Evolutionary conservation across 2,113 vertebrate genomes (phyloP).

Genomic region (Podarcis cretensis): DNA sequence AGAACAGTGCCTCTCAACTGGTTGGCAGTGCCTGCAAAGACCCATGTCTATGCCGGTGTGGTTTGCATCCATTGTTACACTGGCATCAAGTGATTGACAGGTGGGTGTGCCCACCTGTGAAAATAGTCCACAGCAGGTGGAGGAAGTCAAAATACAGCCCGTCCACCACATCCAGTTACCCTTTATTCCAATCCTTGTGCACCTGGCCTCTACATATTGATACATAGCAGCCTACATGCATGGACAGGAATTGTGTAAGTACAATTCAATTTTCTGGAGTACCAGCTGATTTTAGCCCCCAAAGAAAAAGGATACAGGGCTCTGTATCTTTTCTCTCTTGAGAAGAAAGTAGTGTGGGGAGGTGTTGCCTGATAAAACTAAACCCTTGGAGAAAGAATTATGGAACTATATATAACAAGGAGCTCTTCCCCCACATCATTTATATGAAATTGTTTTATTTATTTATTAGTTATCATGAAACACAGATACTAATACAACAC

Average conservation of each 20-base stretch:
- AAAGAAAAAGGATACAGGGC: neutral
- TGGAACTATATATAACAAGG: neutral
- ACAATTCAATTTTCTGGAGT: neutral
- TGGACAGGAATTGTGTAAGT: neutral
- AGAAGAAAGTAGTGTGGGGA: neutral
- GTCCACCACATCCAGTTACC: no score
- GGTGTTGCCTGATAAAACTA: neutral
- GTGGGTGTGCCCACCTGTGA: no score
- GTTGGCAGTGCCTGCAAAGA: no score
- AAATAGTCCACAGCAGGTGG: no score
- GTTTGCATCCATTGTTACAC: no score
- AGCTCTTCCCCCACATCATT: neutral
- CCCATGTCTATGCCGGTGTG: no score
- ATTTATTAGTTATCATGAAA: neutral
- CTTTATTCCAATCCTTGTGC: neutral
- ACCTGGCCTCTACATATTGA: neutral
- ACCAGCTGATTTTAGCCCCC: neutral
- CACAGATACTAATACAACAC: neutral
- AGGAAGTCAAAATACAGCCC: no score
- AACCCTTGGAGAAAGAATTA: neutral
- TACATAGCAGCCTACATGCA: neutral
- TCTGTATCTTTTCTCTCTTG: neutral
- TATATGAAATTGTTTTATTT: neutral
- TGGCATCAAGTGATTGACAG: no score
- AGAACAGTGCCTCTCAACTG: no score